Evolutionary conservation across 2,797 vertebrate genomes (phyloP), one percentile per base, ranked within the genome.

Genomic region (Rallus crepitans): DNA sequence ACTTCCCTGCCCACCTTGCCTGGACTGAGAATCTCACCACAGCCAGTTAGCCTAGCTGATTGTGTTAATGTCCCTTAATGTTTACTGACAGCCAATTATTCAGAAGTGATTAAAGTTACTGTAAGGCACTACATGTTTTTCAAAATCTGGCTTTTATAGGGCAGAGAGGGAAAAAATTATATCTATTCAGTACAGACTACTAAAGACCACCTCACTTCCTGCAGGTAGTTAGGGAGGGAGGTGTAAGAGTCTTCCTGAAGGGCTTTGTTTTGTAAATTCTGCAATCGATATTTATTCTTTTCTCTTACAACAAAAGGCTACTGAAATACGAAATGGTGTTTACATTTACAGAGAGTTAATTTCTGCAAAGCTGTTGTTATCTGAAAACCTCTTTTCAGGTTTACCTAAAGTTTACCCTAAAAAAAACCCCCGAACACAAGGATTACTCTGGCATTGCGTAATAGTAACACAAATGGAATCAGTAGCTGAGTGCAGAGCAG

Each of bases 391-490:
- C 56, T 28, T 61, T 57, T 35, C 23, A 53, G 21, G 9, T 20
- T 39, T 57, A 39, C 9, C 37, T 25, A 1, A 66, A 64, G n/a
- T 59, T 59, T 37, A 40, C 9, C 39, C 45, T 55, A 24, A 7
- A n/a, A 17, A 17, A 81, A 40, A 72, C 73, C 24, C 0, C 9
- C 19, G 11, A 11, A 2, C 3, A 7, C 9, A 21, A 50, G 10
- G n/a, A 11, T 19, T 35, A 48, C 6, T 24, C 72, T n/a, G 35
- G 9, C 30, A 30, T 5, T 8, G 25, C 0, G 1, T 23, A 40
- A 12, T 1, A 37, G 42, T 6, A 35, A 7, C 5, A 24, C 20
- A 45, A 83, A 55, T 6, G 52, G 52, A 42, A 72, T 13, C 9
- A 56, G 66, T 10, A 70, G 70, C 56, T 70, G 33, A 10, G 14